Base-by-base conservation (phyloP, 2,113 vertebrate species). In the Oostethus manadensis region DNA sequence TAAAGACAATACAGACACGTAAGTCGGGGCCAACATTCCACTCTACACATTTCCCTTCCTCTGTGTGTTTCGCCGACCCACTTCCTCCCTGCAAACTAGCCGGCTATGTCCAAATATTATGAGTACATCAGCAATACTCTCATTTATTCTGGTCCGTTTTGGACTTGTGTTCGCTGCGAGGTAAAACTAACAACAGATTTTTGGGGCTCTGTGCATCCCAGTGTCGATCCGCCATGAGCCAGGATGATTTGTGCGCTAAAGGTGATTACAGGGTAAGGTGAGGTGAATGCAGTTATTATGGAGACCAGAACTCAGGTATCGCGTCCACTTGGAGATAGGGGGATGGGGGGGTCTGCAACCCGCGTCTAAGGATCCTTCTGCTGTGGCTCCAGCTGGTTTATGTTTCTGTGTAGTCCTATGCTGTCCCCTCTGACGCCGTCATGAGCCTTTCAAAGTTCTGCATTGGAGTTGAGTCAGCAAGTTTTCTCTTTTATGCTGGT, bases 1-100 rank as follows among this genome's bases (percentile, higher is more conserved):
- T 90, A 88, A 90, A 88, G 87, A 90, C 86, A 90, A 90, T 88
- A 90, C 82, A 90, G 86, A 87, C 85, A 77, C 76, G 81, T 68
- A 77, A 84, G 79, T 82, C 80, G 68, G 77, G 29, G 81, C 75
- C 82, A 85, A 82, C 88, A 89, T 89, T 88, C 88, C 86, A 83
- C 87, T 84, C 86, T 83, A 88, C 86, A 87, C 83, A 70, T 84
- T 88, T 62, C 79, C 78, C 71, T 88, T 87, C 87, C 85, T 83
- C 83, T 84, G 85, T 86, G 83, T 79, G 80, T 88, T 87, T 80
- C 80, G 77, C 80, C 65, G 82, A 73, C 43, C 84, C 79, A 80
- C 87, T 87, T 90, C 87, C 86, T 76, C 80, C 86, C 81, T 69
- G 83, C 81, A 86, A 89, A 87, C 83, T 78, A 81, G 78, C 83